Conservation (phyloP, 2,113 vertebrate species). For the Thermophis baileyi region DNA sequence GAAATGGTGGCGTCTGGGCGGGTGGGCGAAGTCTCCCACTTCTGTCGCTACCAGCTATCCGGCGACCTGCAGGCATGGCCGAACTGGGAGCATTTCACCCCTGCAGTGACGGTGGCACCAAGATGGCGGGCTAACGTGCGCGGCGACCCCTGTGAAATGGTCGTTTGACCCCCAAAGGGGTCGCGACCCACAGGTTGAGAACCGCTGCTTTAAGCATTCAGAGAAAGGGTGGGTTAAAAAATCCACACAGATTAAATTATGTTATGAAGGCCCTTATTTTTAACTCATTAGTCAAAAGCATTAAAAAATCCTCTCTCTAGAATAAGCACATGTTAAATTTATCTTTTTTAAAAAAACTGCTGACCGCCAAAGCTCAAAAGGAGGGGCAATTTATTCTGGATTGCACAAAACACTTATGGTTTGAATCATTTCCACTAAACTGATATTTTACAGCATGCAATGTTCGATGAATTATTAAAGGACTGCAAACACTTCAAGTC, state of each 20-base stretch:
- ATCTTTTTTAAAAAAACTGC: neutral
- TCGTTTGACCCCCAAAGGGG: too few relatives aligned
- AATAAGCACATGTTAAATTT: accelerated
- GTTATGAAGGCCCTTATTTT: neutral
- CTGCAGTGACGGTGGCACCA: too few relatives aligned
- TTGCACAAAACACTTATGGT: neutral
- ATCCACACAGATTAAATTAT: neutral
- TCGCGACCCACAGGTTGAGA: too few relatives aligned
- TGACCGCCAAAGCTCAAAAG: neutral
- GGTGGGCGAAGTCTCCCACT: too few relatives aligned
- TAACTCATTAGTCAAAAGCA: neutral
- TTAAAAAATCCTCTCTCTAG: neutral
- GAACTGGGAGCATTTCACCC: too few relatives aligned
- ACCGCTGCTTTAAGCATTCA: neutral
- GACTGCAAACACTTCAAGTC: neutral
- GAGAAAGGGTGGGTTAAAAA: conserved; percentile 16
- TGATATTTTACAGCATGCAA: conserved; percentile 1
- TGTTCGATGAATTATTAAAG: conserved; percentile 29
- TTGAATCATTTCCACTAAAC: conserved; percentile 20
- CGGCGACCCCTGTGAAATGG: too few relatives aligned
- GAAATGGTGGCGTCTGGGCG: too few relatives aligned
- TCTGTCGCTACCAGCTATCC: too few relatives aligned
- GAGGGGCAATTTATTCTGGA: neutral
- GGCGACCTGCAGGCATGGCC: too few relatives aligned
- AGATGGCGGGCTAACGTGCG: too few relatives aligned